A percentile compares a stretch with the other conserved stretches of the same genome.
phyloP scores from a whole-genome alignment of 2,888 invertebrate species.

The Agrochola lota region DNA sequence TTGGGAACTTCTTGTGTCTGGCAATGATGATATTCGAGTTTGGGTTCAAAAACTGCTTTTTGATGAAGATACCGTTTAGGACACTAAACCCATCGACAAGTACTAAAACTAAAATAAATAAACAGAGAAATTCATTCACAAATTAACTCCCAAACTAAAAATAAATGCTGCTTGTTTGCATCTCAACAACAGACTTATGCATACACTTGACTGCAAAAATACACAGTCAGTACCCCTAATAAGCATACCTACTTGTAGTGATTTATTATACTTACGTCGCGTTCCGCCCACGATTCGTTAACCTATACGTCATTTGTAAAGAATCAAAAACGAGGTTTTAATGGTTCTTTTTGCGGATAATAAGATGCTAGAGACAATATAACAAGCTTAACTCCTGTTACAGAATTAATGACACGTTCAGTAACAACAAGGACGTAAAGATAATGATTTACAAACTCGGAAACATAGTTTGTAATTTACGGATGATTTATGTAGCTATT shows the following conservation, averaged over 20 bases:
- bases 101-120: constrained; percentile 45
- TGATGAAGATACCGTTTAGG: not conserved
- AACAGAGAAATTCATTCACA: constrained; percentile 42
- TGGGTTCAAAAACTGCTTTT: not conserved
- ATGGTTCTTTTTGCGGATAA: constrained; percentile 64
- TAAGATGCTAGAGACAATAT: constrained; percentile 50
- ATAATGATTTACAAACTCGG: constrained; percentile 78
- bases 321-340: constrained; percentile 66
- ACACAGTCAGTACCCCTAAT: constrained; percentile 55
- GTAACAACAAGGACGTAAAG: constrained; percentile 75
- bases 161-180: constrained; percentile 53
- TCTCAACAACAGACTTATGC: constrained; percentile 67
- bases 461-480: constrained; percentile 68
- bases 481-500: constrained; percentile 46
- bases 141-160: constrained; percentile 50
- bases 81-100: constrained; percentile 50
- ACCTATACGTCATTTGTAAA: constrained; percentile 63
- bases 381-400: constrained; percentile 55
- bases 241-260: constrained; percentile 61
- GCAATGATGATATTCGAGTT: not conserved
- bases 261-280: constrained; percentile 71
- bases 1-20: constrained; percentile 13
- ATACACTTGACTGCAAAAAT: constrained; percentile 67
- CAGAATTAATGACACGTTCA: constrained; percentile 62
- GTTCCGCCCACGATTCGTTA: constrained; percentile 70